A percentile compares a stretch with the other conserved stretches of the same genome.
Conservation (phyloP, 2,888 invertebrate genomes). For the Thera obeliscata region DNA sequence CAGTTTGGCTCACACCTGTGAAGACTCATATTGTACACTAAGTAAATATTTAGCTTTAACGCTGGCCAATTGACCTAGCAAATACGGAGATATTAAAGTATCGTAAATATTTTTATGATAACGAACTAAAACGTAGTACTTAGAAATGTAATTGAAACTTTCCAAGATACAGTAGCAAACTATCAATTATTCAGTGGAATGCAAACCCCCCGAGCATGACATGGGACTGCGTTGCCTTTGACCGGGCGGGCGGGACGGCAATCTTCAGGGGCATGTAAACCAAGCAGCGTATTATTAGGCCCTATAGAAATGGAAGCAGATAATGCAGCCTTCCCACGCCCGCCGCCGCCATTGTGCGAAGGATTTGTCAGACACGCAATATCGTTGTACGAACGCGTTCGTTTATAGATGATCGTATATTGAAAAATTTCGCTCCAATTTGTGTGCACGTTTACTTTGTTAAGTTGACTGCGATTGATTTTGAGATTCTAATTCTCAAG, state of each 20-base stretch:
- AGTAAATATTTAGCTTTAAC: conserved; percentile 44
- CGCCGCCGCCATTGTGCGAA: conserved; percentile 47
- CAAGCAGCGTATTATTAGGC: conserved; percentile 50
- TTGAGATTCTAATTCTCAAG: not conserved
- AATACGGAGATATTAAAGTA: conserved; percentile 4
- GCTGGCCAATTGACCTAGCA: conserved; percentile 30
- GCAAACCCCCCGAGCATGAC: conserved; percentile 31
- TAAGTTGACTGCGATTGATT: not conserved
- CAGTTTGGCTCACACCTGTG: conserved; percentile 12
- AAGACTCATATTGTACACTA: conserved; percentile 21
- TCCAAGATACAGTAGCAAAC: conserved; percentile 9
- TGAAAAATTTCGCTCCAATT: conserved; percentile 15
- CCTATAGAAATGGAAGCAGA: conserved; percentile 52
- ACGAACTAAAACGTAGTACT: not conserved
- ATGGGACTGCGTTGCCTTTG: conserved; percentile 22
- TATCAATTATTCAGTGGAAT: conserved; percentile 26
- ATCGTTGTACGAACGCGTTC: conserved; percentile 29
- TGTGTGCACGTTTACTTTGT: conserved; percentile 4
- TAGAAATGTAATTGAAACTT: conserved; percentile 9
- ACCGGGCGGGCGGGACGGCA: conserved; percentile 35
- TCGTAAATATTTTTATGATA: not conserved
- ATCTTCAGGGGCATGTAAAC: conserved; percentile 45
- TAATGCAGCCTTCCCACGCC: conserved; percentile 65
- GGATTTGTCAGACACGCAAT: conserved; percentile 45
- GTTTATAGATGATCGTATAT: conserved; percentile 24